Evolutionary conservation across 2,888 invertebrate species (phyloP), one percentile per base, ranked within the genome.

Genomic region (Hecatera dysodea): DNA sequence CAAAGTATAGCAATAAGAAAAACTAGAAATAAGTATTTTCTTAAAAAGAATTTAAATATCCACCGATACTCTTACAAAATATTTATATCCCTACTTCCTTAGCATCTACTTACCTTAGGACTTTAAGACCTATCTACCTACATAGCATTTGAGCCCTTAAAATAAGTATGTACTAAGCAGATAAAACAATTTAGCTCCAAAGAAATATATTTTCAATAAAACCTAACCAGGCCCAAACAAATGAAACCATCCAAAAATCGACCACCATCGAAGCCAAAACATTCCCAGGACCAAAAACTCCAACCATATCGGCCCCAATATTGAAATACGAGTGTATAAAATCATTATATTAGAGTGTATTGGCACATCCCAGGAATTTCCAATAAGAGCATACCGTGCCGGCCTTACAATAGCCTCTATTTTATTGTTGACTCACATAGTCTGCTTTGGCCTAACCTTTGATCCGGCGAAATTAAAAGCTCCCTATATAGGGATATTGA

Each of bases 341-440:
- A 53, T 42, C 22, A 68, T 71, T 82, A 79, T 82, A 79, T 70
- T n/a, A 56, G 22, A 64, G 52, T 42, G 36, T 72, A 75, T 77
- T 39, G 76, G 59, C 52, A 53, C n/a, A 61, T 64, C 27, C 63
- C 39, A 29, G 73, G 85, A 76, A 83, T 83, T 80, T 84, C 80
- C 78, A 83, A 83, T 83, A 82, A 84, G n/a, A 53, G 64, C 70
- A 83, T 81, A 48, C 69, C 75, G 6, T 9, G 8, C 56, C 46
- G 29, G 29, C 42, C 59, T 44, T 33, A 81, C 75, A 73, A 81
- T 67, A 70, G 70, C 67, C 44, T 9, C 73, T 29, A 76, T 72
- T 81, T 72, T 72, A 79, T 83, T 84, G 76, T 83, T 79, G 72
- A 57, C 42, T 19, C 67, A 50, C 55, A 60, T 36, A 67, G 48